Conservation (phyloP, 2,797 vertebrate species). For the Lophotriccus pileatus region DNA sequence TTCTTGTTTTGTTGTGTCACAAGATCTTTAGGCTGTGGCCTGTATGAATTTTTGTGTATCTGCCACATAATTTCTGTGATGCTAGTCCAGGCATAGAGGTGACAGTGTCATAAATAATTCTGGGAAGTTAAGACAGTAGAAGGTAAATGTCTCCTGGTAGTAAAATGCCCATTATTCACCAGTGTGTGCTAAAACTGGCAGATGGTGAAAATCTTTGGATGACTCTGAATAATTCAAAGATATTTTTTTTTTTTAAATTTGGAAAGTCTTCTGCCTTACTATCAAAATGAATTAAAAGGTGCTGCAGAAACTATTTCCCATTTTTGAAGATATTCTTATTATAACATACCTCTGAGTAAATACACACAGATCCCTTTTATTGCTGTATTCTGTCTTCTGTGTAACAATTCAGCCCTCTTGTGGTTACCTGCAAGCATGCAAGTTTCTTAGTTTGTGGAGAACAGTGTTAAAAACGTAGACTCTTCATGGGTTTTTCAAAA, state of each 20-base stretch:
- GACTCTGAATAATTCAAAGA: neutral
- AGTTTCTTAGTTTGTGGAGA: neutral
- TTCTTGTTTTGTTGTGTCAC: neutral
- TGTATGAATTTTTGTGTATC: neutral
- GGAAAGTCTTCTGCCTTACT: neutral
- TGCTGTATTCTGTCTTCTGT: neutral
- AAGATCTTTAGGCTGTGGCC: neutral
- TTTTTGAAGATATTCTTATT: neutral
- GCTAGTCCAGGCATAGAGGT: neutral
- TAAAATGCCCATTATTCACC: neutral
- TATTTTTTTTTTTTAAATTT: neutral
- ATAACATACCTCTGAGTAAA: neutral
- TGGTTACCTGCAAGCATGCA: neutral
- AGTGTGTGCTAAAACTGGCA: neutral
- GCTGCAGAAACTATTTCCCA: neutral
- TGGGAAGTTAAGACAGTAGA: neutral
- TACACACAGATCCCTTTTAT: neutral
- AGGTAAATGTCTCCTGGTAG: neutral
- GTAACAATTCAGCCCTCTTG: slow-evolving; percentile 30
- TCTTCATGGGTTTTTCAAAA: neutral
- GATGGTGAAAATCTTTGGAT: neutral
- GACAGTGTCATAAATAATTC: neutral
- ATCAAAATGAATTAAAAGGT: neutral
- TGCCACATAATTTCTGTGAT: neutral
- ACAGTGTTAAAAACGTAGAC: neutral